Conservation (phyloP, 2,888 invertebrate species). For the Heliconius aoede region DNA sequence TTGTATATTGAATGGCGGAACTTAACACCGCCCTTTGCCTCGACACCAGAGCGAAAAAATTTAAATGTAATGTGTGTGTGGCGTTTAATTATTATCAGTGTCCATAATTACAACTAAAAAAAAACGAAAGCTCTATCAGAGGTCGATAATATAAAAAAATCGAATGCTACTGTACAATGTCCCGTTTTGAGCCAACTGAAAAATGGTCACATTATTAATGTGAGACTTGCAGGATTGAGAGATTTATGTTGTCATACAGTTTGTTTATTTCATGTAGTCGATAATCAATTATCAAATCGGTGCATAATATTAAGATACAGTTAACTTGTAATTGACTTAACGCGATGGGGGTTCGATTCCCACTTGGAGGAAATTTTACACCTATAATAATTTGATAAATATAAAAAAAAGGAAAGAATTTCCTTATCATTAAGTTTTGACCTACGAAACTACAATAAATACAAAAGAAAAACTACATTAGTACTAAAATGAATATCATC, state of each 20-base stretch:
- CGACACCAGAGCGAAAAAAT: no score
- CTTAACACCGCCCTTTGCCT: no score
- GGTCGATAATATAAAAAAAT: no score
- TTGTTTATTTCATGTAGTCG: background rate
- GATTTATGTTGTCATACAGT: conserved; percentile 10
- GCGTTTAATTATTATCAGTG: no score
- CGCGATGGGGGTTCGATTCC: background rate
- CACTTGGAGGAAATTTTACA: background rate
- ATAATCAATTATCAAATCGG: background rate
- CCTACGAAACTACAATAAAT: background rate
- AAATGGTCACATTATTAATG: background rate
- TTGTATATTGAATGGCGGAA: no score
- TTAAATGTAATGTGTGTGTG: no score
- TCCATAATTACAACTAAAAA: no score
- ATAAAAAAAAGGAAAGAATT: background rate
- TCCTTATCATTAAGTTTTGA: background rate
- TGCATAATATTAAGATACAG: no score
- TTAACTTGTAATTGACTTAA: background rate
- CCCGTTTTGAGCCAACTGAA: no score
- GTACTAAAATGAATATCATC: background rate
- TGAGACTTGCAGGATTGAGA: conserved; percentile 12
- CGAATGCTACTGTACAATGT: no score
- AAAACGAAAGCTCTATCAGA: no score
- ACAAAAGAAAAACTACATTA: background rate
- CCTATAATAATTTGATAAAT: background rate